Evolutionary conservation across 2,113 vertebrate species (phyloP).

Genomic region (Melozone crissalis): DNA sequence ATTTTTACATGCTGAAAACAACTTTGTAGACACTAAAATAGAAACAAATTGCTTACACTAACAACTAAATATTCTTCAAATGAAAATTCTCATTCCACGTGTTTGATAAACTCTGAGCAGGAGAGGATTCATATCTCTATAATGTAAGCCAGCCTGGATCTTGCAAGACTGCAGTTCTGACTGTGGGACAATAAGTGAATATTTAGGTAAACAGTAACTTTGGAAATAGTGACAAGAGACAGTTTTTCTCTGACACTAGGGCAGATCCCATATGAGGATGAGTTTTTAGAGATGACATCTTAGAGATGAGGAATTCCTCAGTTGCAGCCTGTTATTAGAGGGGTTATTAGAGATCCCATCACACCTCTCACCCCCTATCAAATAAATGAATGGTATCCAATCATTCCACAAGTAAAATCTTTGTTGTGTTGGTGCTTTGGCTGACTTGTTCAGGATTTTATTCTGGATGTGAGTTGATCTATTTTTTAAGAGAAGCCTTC

Average conservation of each 20-base stretch:
- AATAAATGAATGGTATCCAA: not conserved
- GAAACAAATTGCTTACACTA: not conserved
- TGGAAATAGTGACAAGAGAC: not conserved
- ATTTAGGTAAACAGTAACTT: not conserved
- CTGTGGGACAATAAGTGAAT: not conserved
- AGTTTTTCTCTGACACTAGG: not conserved
- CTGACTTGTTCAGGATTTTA: not conserved
- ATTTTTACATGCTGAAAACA: not conserved
- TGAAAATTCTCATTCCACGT: not conserved
- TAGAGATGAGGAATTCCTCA: not conserved
- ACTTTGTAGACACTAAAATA: not conserved
- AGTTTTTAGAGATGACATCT: not conserved
- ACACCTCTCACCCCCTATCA: not conserved
- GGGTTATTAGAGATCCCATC: not conserved
- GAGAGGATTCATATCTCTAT: not conserved
- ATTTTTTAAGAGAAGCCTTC: not conserved
- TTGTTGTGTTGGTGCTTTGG: not conserved
- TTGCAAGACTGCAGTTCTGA: not conserved
- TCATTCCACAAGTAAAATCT: not conserved
- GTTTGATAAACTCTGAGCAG: not conserved
- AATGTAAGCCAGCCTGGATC: not conserved
- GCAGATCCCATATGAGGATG: fast-evolving
- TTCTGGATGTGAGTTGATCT: not conserved
- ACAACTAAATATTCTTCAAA: not conserved
- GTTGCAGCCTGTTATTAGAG: not conserved